Conservation (phyloP, 2,888 invertebrate genomes). For the Macrosoma leucophasiata region DNA sequence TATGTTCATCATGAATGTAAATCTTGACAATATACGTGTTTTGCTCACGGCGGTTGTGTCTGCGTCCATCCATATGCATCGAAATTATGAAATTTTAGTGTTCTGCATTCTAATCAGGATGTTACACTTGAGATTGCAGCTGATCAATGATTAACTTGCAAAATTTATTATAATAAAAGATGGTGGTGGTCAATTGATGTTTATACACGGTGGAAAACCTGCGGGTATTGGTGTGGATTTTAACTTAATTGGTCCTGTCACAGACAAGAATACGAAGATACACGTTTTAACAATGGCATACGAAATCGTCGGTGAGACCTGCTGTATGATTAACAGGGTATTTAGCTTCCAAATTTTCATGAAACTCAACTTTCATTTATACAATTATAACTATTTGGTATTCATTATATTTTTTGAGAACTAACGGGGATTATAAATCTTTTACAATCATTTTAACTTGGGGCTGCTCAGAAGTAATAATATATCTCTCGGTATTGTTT, state of each 20-base stretch:
- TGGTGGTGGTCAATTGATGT: too few species aligned
- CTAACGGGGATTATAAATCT: conserved; percentile 15
- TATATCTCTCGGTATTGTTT: conserved; percentile 37
- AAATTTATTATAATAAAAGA: conserved; percentile 36
- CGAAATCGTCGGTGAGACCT: conserved; percentile 37
- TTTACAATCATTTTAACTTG: conserved; percentile 37
- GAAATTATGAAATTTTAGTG: conserved; percentile 12
- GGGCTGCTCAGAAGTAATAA: conserved; percentile 36
- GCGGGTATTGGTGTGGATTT: too few species aligned
- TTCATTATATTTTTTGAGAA: conserved; percentile 33
- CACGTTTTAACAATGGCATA: conserved; percentile 42
- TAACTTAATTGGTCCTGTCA: conserved; percentile 36
- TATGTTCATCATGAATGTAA: too few species aligned
- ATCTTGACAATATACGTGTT: too few species aligned
- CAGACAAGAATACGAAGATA: conserved; percentile 37
- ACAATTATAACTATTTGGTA: conserved; percentile 45
- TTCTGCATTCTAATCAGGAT: conserved; percentile 40
- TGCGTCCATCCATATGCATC: too few species aligned
- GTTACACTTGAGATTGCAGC: conserved; percentile 33
- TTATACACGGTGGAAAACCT: too few species aligned
- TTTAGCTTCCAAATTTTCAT: conserved; percentile 49
- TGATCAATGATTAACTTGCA: conserved; percentile 40
- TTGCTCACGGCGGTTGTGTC: too few species aligned
- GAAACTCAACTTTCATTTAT: conserved; percentile 41
- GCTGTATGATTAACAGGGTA: conserved; percentile 36